phyloP scores from a whole-genome alignment of 2,888 invertebrate genomes.

The Brachylomia viminalis region DNA sequence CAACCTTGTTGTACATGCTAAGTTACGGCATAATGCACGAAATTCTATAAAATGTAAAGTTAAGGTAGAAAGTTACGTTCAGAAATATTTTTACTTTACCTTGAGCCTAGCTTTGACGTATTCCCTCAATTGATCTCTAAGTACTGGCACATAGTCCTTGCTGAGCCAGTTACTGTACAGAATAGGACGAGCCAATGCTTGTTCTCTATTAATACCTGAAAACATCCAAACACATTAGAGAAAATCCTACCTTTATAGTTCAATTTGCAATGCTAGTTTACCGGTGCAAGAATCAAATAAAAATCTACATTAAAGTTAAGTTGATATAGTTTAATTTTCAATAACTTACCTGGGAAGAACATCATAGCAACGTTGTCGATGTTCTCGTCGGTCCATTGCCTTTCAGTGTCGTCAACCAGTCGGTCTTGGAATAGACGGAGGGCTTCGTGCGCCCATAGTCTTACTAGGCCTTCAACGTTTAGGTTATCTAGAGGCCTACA shows the following conservation, averaged over 20 bases:
- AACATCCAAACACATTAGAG: conserved; percentile 1
- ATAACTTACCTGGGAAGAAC: conserved; percentile 95
- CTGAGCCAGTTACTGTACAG: conserved; percentile 99
- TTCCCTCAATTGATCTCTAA: conserved; percentile 97
- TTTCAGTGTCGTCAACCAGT: conserved; percentile 98
- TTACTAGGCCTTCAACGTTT: conserved; percentile 97
- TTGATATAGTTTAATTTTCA: neutral
- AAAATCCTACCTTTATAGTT: conserved; percentile 1
- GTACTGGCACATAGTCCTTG: conserved; percentile 99
- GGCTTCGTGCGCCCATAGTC: conserved; percentile 99
- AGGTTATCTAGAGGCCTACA: conserved; percentile 96
- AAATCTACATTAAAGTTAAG: neutral
- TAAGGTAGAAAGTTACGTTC: neutral
- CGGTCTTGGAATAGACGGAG: conserved; percentile 98
- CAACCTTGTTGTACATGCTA: neutral
- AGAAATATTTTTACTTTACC: conserved; percentile 83
- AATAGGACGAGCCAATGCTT: conserved; percentile 97
- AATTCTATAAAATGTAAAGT: neutral
- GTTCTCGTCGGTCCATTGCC: conserved; percentile 99
- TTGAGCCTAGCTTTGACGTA: conserved; percentile 99
- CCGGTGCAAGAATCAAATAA: neutral
- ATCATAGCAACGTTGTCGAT: conserved; percentile 97
- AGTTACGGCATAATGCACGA: neutral
- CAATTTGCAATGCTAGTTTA: neutral
- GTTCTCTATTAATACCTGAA: conserved; percentile 94